A percentile compares a stretch with the other conserved stretches of the same genome.
These are phyloP conservation scores for Ardeotis arabs DNA, from an alignment of 2,113 vertebrate species.

Conservation along the genomic window DNA sequence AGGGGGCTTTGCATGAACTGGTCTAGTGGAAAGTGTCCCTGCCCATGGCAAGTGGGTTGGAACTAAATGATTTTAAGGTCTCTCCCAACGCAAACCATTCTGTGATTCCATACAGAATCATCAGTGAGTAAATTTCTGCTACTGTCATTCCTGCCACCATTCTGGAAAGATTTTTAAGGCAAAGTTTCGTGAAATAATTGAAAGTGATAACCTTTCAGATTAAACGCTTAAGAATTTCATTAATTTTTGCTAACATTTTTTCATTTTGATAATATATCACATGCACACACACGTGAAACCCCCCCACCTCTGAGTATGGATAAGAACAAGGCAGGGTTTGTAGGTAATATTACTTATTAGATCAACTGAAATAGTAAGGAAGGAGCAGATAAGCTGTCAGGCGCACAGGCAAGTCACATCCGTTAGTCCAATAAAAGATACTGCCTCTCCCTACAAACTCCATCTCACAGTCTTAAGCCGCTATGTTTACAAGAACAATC, in stretches of 20 bases:
- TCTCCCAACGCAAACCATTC: too few species aligned
- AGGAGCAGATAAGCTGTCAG: neutral
- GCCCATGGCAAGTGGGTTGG: too few species aligned
- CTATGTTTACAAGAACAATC: neutral
- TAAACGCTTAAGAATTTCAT: neutral
- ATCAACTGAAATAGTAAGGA: neutral
- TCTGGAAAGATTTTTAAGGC: neutral
- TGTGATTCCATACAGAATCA: neutral
- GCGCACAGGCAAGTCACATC: neutral
- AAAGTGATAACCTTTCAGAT: neutral
- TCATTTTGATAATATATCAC: neutral
- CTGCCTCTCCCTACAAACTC: neutral
- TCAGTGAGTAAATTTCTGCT: neutral
- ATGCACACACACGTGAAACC: neutral
- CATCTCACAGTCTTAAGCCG: neutral
- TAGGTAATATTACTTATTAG: neutral
- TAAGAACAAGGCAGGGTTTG: neutral
- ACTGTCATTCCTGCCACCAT: neutral
- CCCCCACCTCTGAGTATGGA: neutral
- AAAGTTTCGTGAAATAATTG: neutral
- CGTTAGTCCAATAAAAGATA: neutral
- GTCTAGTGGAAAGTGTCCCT: too few species aligned
- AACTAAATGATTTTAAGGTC: too few species aligned
- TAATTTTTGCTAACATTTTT: neutral
- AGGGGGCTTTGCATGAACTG: too few species aligned